phyloP scores from a whole-genome alignment of 1,140 invertebrate species.

The Wiebesia pumilae region DNA sequence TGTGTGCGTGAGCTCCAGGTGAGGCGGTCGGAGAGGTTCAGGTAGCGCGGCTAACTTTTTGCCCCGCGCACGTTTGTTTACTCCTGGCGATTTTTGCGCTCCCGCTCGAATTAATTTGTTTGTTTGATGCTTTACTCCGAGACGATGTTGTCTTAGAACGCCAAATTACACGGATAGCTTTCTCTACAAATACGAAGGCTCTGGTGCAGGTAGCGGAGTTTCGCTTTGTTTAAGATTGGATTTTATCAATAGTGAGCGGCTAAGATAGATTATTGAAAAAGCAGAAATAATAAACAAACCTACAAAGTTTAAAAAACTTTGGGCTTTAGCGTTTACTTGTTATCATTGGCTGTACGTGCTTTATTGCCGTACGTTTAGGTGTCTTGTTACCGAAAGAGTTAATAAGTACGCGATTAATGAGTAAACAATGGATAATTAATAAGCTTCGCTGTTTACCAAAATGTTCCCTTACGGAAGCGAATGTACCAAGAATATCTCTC shows the following conservation, averaged over 20 bases:
- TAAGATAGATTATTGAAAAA: not conserved
- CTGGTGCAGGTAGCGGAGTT: not conserved
- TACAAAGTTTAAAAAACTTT: too few relatives aligned
- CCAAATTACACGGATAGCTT: not conserved
- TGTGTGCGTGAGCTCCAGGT: not conserved
- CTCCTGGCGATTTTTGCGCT: not conserved
- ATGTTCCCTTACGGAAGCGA: too few relatives aligned
- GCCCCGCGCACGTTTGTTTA: not conserved
- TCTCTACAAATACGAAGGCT: not conserved
- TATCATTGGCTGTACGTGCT: not conserved
- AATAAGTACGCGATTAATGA: not conserved
- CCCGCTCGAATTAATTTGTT: slow-evolving; percentile 6
- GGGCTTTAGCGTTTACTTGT: too few relatives aligned
- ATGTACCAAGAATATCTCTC: too few relatives aligned
- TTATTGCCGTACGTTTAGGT: not conserved
- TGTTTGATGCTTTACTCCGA: not conserved
- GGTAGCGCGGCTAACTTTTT: not conserved
- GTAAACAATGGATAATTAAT: not conserved
- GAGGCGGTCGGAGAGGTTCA: not conserved
- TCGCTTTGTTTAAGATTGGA: not conserved
- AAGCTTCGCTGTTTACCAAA: too few relatives aligned
- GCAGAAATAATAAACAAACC: too few relatives aligned
- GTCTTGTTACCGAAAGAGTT: not conserved
- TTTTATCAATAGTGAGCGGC: not conserved
- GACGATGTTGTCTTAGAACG: not conserved